Conservation (phyloP, 2,797 vertebrate species). For the Melanotaenia parkinsoni region DNA sequence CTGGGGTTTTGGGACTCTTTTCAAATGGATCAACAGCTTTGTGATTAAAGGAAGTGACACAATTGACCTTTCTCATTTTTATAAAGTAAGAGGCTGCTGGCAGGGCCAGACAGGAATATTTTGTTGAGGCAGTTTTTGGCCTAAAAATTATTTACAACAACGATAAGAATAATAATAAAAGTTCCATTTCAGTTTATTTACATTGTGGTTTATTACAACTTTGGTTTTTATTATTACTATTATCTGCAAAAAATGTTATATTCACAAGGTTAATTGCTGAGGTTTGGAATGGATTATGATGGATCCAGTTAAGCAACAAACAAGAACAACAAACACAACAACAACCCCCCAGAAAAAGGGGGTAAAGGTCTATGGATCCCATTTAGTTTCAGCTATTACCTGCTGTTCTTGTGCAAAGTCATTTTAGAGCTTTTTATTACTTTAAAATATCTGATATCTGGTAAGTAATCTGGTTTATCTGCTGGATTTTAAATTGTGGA, state of each 20-base stretch:
- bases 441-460: background rate
- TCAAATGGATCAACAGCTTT: constrained; percentile 12
- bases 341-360: background rate
- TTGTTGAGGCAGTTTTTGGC: background rate
- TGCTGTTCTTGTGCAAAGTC: background rate
- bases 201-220: background rate
- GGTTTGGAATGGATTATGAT: background rate
- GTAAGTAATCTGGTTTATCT: background rate
- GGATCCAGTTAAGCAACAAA: constrained; percentile 1
- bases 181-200: background rate
- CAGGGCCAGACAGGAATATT: background rate
- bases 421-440: background rate
- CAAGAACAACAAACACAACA: background rate
- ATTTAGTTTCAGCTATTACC: background rate
- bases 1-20: background rate
- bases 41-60: constrained; percentile 12
- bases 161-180: background rate
- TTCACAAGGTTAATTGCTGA: background rate
- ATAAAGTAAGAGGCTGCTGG: background rate
- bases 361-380: background rate
- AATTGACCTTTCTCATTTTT: constrained; percentile 3
- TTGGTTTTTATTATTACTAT: background rate
- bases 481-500: background rate
- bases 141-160: background rate
- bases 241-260: background rate